Percentiles rank a stretch among this genome's conserved stretches.
Evolutionary conservation across 2,888 invertebrate species (phyloP).

Genomic region (Microplitis manilae): DNA sequence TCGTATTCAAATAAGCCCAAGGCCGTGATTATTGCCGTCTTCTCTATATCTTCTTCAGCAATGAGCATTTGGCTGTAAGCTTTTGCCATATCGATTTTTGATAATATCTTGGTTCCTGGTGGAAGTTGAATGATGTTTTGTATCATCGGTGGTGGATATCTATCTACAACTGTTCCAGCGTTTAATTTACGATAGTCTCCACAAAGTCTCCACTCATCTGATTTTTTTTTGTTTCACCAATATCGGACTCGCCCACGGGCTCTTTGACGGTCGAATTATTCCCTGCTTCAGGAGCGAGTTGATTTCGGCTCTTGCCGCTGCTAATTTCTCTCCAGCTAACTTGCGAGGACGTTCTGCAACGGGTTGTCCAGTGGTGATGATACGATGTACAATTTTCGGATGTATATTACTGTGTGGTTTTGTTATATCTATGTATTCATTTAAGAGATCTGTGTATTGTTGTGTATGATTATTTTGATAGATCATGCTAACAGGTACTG

Average conservation of each 20-base stretch:
- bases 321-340: constrained; percentile 59
- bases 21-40: constrained; percentile 43
- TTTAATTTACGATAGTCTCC: constrained; percentile 41
- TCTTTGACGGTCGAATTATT: constrained; percentile 66
- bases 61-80: constrained; percentile 41
- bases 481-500: not conserved
- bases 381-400: constrained; percentile 52
- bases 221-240: constrained; percentile 45
- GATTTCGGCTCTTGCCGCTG: constrained; percentile 59
- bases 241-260: constrained; percentile 56
- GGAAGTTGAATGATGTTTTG: constrained; percentile 25
- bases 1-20: constrained; percentile 42
- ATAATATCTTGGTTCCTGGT: constrained; percentile 34
- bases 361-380: constrained; percentile 62
- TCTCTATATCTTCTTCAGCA: constrained; percentile 34
- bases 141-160: constrained; percentile 39
- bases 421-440: not conserved
- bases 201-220: constrained; percentile 30
- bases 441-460: not conserved
- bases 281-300: constrained; percentile 60
- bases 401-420: not conserved
- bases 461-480: not conserved
- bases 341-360: constrained; percentile 57
- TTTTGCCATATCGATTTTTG: constrained; percentile 30
- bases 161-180: constrained; percentile 27